A percentile compares a stretch with the other conserved stretches of the same genome.
phyloP scores from a whole-genome alignment of 2,113 vertebrate species.

The Porphyrio hochstetteri region DNA sequence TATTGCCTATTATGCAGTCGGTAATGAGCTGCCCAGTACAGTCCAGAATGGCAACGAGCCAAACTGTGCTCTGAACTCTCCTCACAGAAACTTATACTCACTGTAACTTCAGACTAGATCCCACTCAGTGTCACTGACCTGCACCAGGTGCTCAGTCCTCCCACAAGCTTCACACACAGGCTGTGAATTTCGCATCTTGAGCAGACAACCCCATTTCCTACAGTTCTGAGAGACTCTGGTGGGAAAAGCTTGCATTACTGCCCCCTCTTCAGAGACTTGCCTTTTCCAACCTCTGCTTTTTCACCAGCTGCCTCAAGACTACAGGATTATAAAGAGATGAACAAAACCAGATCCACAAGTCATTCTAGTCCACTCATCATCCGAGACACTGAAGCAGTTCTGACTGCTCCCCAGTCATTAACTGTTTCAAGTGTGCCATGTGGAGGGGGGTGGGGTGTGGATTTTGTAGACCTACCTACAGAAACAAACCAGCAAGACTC shows the following conservation, averaged over 20 bases:
- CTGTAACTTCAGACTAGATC: neutral
- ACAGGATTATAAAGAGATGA: neutral
- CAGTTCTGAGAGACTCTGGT: neutral
- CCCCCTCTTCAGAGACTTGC: neutral
- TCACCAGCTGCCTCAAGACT: neutral
- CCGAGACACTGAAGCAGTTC: neutral
- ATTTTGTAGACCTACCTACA: neutral
- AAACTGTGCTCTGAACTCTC: neutral
- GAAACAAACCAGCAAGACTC: neutral
- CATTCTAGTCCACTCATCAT: slow-evolving; percentile 34
- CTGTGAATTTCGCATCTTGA: fast-evolving
- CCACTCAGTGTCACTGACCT: neutral
- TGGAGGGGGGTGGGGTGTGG: neutral
- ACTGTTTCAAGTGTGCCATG: neutral
- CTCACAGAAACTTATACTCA: neutral
- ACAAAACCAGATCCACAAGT: neutral
- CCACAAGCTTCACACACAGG: neutral
- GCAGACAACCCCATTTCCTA: neutral
- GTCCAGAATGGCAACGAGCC: fast-evolving
- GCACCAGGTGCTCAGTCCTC: neutral
- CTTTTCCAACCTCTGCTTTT: neutral
- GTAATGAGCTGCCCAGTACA: neutral
- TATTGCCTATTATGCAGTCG: neutral
- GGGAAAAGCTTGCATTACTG: neutral
- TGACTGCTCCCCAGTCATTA: neutral